Base-by-base conservation (phyloP, 2,888 invertebrate genomes). In the Harpagoxenus sublaevis region DNA sequence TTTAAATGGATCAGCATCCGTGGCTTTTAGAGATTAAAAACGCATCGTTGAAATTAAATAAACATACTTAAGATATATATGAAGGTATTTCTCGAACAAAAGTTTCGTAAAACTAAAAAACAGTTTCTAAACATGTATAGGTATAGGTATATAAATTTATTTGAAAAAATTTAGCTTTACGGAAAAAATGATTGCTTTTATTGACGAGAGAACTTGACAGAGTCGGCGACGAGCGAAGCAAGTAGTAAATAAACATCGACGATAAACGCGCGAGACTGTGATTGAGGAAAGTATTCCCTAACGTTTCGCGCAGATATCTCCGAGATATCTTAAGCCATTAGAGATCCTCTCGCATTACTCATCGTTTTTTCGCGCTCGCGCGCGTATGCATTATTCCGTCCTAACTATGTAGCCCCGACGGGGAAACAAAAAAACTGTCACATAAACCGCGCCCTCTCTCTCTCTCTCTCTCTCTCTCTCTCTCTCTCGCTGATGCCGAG, bases 401-500 rank as follows among this genome's bases (percentile, higher is more conserved):
- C 74, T 53, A 71, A 70, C 82, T 51, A 60, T 71, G 71, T 73
- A 82, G 51, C 53, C 48, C 70, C 60, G 78, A 62, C 68, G 42
- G n/a, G 39, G 57, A 79, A 62, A 78, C 79, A 87, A 85, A 87
- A 88, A 88, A 88, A 60, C 75, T 62, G 84, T 77, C 88, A 84
- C 77, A 87, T 73, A 89, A 84, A 84, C 86, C 79, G 82, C 86
- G 84, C 85, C 83, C 85, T 87, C 84, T 83, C 83, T 79, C 84
- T 83, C 83, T 79, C 82, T 23, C n/a, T n/a, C n/a, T n/a, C 85
- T 87, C 84, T 83, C 83, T 79, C 85, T 87, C 84, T 83, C 83
- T 79, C 84, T 83, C 83, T 79, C 82, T 23, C n/a, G 48, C 48
- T 60, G 42, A 63, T 45, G 28, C 51, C 45, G 65, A 70, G 88